Base-by-base conservation (phyloP, 2,797 vertebrate species). In the Remorina albescens region DNA sequence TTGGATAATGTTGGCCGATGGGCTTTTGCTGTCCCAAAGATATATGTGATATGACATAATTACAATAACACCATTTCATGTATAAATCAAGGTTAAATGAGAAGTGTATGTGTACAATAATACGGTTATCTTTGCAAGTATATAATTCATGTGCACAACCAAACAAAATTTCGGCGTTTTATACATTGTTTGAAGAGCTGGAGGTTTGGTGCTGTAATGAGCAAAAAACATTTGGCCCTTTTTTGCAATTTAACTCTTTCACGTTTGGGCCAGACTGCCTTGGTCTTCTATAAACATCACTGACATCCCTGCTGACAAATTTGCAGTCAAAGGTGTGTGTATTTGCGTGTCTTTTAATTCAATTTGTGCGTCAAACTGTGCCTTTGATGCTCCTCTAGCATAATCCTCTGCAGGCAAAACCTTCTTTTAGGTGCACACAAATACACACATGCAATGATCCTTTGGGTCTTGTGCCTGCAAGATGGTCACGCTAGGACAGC, bases 311-410 rank as follows among this genome's bases (percentile, higher is more conserved):
- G 46, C 84, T 85, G 85, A 88, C 82, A 81, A 11, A 47, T 79
- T 8, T 53, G 64, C 75, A 76, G 68, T 72, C 3, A 1, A 71
- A 70, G 66, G 84, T 76, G 74, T 78, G 37, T 59, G 69, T 47
- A 55, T 71, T 56, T 71, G 71, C 60, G 70, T 65, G 47, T 55
- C 70, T 86, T 82, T 83, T 83, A 86, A 89, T 89, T 87, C 82
- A 85, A 83, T 84, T 80, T 83, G 80, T 58, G 77, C 80, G 83
- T 86, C 85, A 87, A 86, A 84, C 83, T 63, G 68, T 5, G 64
- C 69, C 84, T 90, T 90, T 92, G 90, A 91, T 86, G 90, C 86
- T 84, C 75, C 78, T 82, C 67, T 71, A 78, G 71, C 66, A 67
- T 87, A 89, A 90, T 89, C 88, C 86, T 89, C 88, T 69, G 78